Evolutionary conservation across 2,888 invertebrate genomes (phyloP).

Genomic region (Cerastis leucographa): DNA sequence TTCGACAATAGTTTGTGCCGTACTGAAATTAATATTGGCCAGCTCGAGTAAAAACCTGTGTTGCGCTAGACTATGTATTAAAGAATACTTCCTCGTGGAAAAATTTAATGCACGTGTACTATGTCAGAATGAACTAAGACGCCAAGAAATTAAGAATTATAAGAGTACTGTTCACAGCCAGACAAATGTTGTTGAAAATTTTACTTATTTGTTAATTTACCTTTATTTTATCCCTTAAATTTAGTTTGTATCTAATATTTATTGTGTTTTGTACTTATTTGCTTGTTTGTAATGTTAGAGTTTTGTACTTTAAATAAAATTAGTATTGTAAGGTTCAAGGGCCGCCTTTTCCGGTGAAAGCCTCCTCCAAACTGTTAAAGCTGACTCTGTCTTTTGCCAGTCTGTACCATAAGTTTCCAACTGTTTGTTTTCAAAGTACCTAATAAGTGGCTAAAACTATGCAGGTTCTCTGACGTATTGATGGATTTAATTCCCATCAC

Average conservation of each 20-base stretch:
- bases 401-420: too few species aligned
- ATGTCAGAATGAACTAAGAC: background rate
- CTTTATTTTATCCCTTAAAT: too few species aligned
- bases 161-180: background rate
- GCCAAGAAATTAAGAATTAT: background rate
- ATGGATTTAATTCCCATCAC: conserved; percentile 24
- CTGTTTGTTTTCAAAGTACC: too few species aligned
- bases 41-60: background rate
- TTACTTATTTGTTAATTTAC: too few species aligned
- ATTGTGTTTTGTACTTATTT: too few species aligned
- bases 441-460: background rate
- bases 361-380: too few species aligned
- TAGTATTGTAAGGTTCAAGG: too few species aligned
- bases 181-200: background rate
- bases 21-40: background rate
- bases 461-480: conserved; percentile 18
- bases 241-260: too few species aligned
- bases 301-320: too few species aligned
- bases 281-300: too few species aligned
- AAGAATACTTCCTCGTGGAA: background rate
- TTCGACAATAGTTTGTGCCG: background rate
- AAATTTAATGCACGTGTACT: background rate
- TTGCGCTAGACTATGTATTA: background rate
- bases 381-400: too few species aligned
- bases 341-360: too few species aligned